Evolutionary conservation across 2,797 vertebrate genomes (phyloP), one percentile per base, ranked within the genome.

Genomic region (Danio tinwini): DNA sequence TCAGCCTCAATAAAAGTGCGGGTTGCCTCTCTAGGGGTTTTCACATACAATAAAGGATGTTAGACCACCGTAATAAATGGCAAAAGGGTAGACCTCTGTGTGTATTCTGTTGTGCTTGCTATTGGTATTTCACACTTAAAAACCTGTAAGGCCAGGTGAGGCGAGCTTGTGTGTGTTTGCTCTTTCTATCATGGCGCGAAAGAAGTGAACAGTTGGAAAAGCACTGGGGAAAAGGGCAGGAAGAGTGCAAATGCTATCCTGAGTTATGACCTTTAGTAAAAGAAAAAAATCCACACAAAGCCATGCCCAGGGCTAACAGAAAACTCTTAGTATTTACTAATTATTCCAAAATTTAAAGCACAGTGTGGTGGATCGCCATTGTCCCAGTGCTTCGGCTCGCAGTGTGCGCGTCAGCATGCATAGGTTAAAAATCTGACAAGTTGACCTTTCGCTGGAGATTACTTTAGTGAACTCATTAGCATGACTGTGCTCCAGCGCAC

Each of bases 241-340:
- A 82, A 59, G 52, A 65, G 63, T 74, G 74, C 80, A 87, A 84
- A 82, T 69, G 61, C 50, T 83, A 76, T 86, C 81, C 77, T 79
- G 59, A 78, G 77, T 77, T 82, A 53, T 87, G 84, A 87, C 86
- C 84, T 87, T 85, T 87, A 87, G 69, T 45, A 10, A 84, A 82
- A 77, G 58, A 65, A 42, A 29, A 74, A 63, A 58, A 56, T 69
- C 5, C 12, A 16, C 7, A 79, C 61, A 82, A 63, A 78, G 14
- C 65, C 37, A 39, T 45, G 58, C 72, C 80, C 62, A 75, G 64
- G 47, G 67, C 71, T 76, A 70, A 44, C 50, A 70, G 55, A 74
- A 81, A 79, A 50, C 53, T 64, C 64, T 67, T 81, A 68, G 29
- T 73, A 84, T 76, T 78, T 72, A 74, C 59, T 84, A 79, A 87